Evolutionary conservation across 2,797 vertebrate species (phyloP).

Genomic region (Brotula barbata): DNA sequence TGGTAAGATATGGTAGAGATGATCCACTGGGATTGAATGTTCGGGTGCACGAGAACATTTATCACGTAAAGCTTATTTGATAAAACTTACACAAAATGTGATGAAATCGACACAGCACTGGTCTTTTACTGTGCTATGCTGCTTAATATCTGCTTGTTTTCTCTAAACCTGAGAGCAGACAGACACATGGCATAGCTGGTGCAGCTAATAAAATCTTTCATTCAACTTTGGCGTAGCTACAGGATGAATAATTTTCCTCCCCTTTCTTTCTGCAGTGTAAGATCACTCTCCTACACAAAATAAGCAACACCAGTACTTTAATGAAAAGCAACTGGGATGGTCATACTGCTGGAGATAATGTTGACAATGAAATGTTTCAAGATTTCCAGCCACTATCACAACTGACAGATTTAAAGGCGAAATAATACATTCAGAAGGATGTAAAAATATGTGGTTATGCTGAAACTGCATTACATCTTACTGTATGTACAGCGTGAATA

Average conservation of each 20-base stretch:
- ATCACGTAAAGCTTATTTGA: slow-evolving; percentile 20
- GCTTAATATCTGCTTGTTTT: slow-evolving; percentile 32
- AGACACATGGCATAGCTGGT: slow-evolving; percentile 13
- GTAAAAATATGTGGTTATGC: slow-evolving; percentile 8
- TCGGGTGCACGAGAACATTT: slow-evolving; percentile 11
- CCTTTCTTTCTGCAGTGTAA: slow-evolving; percentile 30
- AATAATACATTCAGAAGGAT: slow-evolving; percentile 16
- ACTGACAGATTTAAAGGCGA: slow-evolving; percentile 9
- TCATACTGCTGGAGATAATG: slow-evolving; percentile 20
- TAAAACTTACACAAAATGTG: slow-evolving; percentile 11
- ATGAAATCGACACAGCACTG: slow-evolving; percentile 2
- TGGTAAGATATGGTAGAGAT: slow-evolving; percentile 22
- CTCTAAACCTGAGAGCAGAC: slow-evolving; percentile 40
- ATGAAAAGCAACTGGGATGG: slow-evolving; percentile 8
- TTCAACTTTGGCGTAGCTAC: slow-evolving; percentile 51
- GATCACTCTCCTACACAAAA: slow-evolving; percentile 4
- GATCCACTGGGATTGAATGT: slow-evolving; percentile 12
- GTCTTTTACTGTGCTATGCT: slow-evolving; percentile 10
- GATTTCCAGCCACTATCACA: slow-evolving; percentile 1
- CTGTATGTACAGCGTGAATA: slow-evolving; percentile 10
- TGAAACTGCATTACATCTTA: slow-evolving; percentile 19
- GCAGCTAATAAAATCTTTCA: slow-evolving; percentile 19
- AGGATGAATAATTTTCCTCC: slow-evolving; percentile 17
- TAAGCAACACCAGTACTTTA: background rate
- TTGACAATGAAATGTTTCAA: slow-evolving; percentile 19